Conservation (phyloP, 2,888 invertebrate species). For the Gari tellinella region DNA sequence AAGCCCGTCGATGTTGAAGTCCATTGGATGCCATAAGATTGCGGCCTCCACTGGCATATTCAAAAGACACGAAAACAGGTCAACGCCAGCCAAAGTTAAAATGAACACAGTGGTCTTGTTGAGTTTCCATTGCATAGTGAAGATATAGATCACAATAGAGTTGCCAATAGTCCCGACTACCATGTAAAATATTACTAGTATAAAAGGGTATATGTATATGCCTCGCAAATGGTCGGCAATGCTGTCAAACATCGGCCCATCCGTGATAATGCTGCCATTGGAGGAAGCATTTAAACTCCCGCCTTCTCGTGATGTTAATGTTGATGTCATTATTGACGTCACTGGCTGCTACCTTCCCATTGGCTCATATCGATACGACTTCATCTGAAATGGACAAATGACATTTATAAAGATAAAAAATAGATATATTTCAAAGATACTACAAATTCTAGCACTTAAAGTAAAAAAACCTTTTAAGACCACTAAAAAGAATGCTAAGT, state of each 20-base stretch:
- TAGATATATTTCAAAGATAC: no score
- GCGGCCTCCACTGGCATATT: slow-evolving; percentile 62
- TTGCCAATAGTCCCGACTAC: slow-evolving; percentile 53
- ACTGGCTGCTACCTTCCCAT: no score
- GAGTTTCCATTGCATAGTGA: slow-evolving; percentile 48
- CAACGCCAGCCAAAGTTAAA: slow-evolving; percentile 56
- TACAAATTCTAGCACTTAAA: no score
- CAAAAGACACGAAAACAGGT: slow-evolving; percentile 53
- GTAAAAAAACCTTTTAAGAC: no score
- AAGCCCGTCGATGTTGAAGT: slow-evolving; percentile 53
- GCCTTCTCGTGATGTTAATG: no score
- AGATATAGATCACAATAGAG: slow-evolving; percentile 55
- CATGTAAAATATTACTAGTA: slow-evolving; percentile 54
- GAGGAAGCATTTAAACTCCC: neutral
- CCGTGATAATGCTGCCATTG: slow-evolving; percentile 4
- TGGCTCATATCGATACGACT: no score
- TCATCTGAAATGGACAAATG: no score
- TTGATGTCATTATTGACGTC: no score
- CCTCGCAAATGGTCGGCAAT: slow-evolving; percentile 16
- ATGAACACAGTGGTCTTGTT: slow-evolving; percentile 59
- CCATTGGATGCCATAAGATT: slow-evolving; percentile 48
- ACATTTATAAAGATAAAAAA: no score
- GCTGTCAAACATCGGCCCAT: slow-evolving; percentile 33
- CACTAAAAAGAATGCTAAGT: no score
- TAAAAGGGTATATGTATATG: slow-evolving; percentile 51